Evolutionary conservation across 2,113 vertebrate species (phyloP).

Genomic region (Hyperopisus bebe): DNA sequence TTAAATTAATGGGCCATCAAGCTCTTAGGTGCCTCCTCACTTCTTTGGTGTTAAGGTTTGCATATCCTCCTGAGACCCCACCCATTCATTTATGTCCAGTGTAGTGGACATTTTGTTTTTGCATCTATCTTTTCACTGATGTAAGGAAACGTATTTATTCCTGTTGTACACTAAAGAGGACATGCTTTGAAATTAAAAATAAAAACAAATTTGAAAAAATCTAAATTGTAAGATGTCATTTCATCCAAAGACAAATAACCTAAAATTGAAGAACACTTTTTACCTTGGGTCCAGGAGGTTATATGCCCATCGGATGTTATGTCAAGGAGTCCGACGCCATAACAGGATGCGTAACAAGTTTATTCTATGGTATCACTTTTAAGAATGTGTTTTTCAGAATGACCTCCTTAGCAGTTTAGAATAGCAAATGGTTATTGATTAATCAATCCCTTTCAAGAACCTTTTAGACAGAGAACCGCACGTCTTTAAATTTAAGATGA

Average conservation of each 20-base stretch:
- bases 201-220: too few species aligned
- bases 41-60: neutral
- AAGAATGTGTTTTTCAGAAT: neutral
- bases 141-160: too few species aligned
- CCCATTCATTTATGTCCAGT: too few species aligned
- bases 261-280: too few species aligned
- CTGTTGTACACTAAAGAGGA: too few species aligned
- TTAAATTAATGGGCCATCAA: neutral
- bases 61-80: too few species aligned
- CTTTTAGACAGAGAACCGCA: neutral
- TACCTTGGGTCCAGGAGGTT: too few species aligned
- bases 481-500: neutral
- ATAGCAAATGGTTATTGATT: constrained; percentile 21
- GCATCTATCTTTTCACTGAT: too few species aligned
- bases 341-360: neutral
- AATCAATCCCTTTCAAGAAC: constrained; percentile 1
- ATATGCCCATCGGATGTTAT: neutral
- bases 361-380: neutral
- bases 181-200: too few species aligned
- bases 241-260: too few species aligned
- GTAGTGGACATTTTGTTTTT: too few species aligned
- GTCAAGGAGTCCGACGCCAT: neutral
- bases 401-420: constrained; percentile 6
- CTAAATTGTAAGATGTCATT: too few species aligned
- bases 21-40: neutral